Evolutionary conservation across 2,113 vertebrate genomes (phyloP).

Genomic region (Mobula hypostoma): DNA sequence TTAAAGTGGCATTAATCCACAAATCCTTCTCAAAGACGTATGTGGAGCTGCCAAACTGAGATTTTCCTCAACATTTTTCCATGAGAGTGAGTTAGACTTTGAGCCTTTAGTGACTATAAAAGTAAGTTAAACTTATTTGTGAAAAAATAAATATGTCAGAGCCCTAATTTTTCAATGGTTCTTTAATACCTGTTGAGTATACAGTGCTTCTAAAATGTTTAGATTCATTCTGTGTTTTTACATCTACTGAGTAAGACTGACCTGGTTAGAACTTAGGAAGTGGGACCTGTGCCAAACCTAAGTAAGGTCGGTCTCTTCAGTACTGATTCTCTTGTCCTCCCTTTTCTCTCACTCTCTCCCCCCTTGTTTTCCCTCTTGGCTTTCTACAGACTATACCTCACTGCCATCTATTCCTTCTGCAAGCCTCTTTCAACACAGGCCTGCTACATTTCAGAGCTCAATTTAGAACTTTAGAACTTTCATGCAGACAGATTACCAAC

Average conservation of each 20-base stretch:
- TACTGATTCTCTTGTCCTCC: not conserved
- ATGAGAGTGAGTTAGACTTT: not conserved
- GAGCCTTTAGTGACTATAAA: not conserved
- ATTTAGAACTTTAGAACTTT: not conserved
- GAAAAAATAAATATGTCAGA: conserved; percentile 33
- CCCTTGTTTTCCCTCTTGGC: not conserved
- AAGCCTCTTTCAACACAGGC: not conserved
- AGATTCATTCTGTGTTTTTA: conserved; percentile 3
- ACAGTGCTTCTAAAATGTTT: conserved; percentile 30
- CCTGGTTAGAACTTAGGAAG: conserved; percentile 14
- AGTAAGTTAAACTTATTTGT: conserved; percentile 17
- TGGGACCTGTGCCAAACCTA: not conserved
- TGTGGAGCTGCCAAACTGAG: not conserved
- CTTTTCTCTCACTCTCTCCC: not conserved
- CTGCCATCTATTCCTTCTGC: not conserved
- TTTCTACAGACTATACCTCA: not conserved
- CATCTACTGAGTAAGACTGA: conserved; percentile 3
- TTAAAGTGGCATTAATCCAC: not conserved
- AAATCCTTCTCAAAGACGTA: not conserved
- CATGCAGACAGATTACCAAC: not conserved
- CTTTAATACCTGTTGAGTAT: conserved; percentile 22
- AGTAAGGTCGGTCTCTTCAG: not conserved
- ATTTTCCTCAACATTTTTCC: not conserved
- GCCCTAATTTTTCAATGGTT: conserved; percentile 28
- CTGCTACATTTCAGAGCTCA: conserved; percentile 8